Evolutionary conservation across 64 coral and sea anemone genomes (phyloP).

Genomic region (Dendronephthya gigantea): DNA sequence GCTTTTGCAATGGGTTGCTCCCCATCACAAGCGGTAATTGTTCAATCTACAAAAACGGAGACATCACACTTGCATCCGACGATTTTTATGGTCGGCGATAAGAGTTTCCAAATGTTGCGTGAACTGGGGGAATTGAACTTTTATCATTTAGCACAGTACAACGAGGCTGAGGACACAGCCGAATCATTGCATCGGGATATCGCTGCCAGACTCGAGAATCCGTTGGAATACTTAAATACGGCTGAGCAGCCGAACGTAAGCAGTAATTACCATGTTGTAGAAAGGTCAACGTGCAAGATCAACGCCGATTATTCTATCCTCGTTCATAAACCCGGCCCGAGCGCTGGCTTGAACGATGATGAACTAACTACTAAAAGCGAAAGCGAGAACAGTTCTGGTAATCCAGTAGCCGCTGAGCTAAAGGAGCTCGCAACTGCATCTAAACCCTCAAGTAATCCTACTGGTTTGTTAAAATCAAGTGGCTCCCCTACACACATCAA

Average conservation of each 20-base stretch:
- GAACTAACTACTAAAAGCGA: background rate
- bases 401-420: no score
- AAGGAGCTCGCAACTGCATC: background rate
- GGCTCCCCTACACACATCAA: no score
- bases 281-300: background rate
- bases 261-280: background rate
- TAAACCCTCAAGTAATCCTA: background rate
- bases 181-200: background rate
- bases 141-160: background rate
- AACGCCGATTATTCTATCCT: background rate
- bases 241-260: background rate
- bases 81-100: background rate
- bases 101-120: constrained; percentile 12
- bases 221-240: background rate
- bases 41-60: background rate
- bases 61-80: background rate
- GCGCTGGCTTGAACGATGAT: background rate
- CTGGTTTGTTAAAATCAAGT: background rate
- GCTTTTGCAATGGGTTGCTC: background rate
- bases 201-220: background rate
- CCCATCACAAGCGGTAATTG: background rate
- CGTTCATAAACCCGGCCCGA: background rate
- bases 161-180: background rate
- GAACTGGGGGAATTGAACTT: background rate
- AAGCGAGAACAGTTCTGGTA: background rate